Evolutionary conservation across 2,888 invertebrate species (phyloP).

Genomic region (Lithodes maja): DNA sequence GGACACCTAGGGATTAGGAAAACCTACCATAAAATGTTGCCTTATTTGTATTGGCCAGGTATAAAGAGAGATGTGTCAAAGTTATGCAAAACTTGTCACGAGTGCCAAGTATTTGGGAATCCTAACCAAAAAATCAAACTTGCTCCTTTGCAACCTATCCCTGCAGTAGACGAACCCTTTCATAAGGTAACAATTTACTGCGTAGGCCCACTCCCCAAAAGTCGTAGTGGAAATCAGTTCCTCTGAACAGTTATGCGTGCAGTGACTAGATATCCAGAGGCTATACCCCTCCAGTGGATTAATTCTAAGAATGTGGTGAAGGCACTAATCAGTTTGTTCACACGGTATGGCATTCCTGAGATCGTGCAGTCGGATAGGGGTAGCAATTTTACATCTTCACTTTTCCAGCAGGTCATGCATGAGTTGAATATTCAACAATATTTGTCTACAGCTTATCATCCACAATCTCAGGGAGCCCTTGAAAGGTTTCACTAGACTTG

Average conservation of each 20-base stretch:
- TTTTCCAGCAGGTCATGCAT: slow-evolving; percentile 21
- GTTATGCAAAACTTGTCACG: neutral
- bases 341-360: slow-evolving; percentile 1
- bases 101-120: slow-evolving; percentile 2
- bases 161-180: slow-evolving; percentile 10
- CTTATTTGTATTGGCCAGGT: neutral
- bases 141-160: neutral
- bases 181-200: slow-evolving; percentile 14
- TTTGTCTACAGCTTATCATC: neutral
- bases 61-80: neutral
- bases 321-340: neutral
- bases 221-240: neutral
- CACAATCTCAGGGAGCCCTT: no score
- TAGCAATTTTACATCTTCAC: neutral
- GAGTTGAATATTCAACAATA: neutral
- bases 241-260: slow-evolving; percentile 5
- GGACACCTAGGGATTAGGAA: slow-evolving; percentile 23
- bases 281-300: neutral
- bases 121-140: neutral
- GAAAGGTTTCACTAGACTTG: neutral
- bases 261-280: slow-evolving; percentile 14
- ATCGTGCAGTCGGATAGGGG: slow-evolving; percentile 16
- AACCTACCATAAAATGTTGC: neutral
- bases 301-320: neutral
- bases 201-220: slow-evolving; percentile 22